Conservation (phyloP, 1,140 invertebrate species). For the Megalopta genalis region DNA sequence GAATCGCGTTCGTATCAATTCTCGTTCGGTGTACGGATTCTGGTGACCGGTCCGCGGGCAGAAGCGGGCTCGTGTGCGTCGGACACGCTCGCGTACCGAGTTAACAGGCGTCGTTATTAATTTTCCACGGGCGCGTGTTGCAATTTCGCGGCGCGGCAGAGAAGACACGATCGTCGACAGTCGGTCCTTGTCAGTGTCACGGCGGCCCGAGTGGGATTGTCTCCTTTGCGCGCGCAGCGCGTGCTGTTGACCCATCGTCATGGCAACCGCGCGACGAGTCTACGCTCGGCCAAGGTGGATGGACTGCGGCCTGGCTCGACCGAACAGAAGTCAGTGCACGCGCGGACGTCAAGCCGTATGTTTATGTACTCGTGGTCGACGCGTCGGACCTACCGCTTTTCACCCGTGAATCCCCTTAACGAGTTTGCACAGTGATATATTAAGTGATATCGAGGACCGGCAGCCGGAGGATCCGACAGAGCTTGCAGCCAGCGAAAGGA, state of each 20-base stretch:
- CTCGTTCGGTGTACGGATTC: neutral
- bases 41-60: neutral
- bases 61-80: neutral
- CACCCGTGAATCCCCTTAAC: neutral
- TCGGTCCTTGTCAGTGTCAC: neutral
- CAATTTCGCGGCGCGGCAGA: conserved; percentile 10
- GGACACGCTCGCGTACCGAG: conserved; percentile 6
- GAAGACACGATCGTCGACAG: neutral
- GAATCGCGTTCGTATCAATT: neutral
- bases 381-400: neutral
- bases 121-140: conserved; percentile 20
- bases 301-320: conserved; percentile 57
- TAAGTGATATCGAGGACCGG: neutral
- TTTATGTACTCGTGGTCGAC: conserved; percentile 42
- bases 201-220: neutral
- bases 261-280: conserved; percentile 61
- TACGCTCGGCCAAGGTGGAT: conserved; percentile 59
- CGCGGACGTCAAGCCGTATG: conserved; percentile 72
- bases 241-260: conserved; percentile 62
- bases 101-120: conserved; percentile 44
- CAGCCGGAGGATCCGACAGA: neutral
- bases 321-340: conserved; percentile 75
- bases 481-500: neutral
- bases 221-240: conserved; percentile 56
- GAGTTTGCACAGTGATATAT: conserved; percentile 20